phyloP scores from a whole-genome alignment of 2,113 vertebrate genomes.

The Gnathonemus echidnorhynchus region DNA sequence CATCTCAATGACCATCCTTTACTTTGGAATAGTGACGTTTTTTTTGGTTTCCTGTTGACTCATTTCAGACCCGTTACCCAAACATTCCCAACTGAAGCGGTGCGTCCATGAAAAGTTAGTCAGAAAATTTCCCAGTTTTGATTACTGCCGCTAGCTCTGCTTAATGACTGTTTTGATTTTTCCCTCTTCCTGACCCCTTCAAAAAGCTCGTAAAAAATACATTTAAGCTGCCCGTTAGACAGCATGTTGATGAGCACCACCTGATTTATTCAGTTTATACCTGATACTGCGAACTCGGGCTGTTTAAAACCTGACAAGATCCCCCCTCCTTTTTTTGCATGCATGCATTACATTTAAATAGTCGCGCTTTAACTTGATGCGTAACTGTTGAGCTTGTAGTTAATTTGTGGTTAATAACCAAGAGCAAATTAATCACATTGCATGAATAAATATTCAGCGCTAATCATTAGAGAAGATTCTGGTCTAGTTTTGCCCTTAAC shows the following conservation, averaged over 20 bases:
- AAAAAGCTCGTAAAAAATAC: slow-evolving; percentile 6
- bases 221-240: background rate
- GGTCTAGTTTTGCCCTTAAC: background rate
- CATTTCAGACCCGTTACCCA: background rate
- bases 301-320: background rate
- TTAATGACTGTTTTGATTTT: slow-evolving; percentile 4
- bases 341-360: background rate
- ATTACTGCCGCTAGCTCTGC: background rate
- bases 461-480: background rate
- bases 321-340: background rate
- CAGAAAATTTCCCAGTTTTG: background rate
- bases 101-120: background rate
- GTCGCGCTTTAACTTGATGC: background rate
- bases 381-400: background rate
- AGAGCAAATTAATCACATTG: background rate
- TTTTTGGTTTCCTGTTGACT: background rate
- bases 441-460: background rate
- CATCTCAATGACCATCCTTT: background rate
- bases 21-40: background rate
- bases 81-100: background rate
- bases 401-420: background rate
- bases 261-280: background rate
- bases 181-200: background rate
- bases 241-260: background rate
- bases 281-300: background rate